phyloP scores from a whole-genome alignment of 1,140 invertebrate genomes.

The Drosophila littoralis region DNA sequence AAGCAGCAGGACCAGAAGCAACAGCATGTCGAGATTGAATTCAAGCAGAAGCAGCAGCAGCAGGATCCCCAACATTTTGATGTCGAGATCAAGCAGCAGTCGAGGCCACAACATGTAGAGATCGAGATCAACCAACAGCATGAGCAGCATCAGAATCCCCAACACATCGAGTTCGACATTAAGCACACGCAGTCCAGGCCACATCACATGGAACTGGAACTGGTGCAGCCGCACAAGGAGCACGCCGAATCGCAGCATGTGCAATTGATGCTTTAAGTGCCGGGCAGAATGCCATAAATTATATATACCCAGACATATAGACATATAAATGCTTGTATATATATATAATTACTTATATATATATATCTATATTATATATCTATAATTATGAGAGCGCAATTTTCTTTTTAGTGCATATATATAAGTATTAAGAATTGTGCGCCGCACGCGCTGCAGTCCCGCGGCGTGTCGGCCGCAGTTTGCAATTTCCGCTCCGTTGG shows the following conservation, averaged over 20 bases:
- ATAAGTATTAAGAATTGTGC: background rate
- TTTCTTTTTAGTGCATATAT: conserved; percentile 53
- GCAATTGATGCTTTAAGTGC: conserved; percentile 3
- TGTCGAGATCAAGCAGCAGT: conserved; percentile 12
- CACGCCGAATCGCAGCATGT: conserved; percentile 8
- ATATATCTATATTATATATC: conserved; percentile 34
- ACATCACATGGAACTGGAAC: conserved; percentile 24
- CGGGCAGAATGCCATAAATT: background rate
- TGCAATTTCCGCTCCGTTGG: conserved; percentile 64
- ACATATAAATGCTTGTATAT: background rate
- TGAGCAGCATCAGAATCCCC: conserved; percentile 9
- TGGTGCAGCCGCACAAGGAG: conserved; percentile 8
- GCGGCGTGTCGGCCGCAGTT: conserved; percentile 51
- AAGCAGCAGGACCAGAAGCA: conserved; percentile 16
- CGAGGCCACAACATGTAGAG: conserved; percentile 25
- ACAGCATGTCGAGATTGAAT: conserved; percentile 20
- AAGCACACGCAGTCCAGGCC: conserved; percentile 9
- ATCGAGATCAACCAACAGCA: conserved; percentile 13
- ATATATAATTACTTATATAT: background rate
- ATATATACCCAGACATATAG: background rate
- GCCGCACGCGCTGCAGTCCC: conserved; percentile 6
- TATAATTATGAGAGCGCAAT: conserved; percentile 36
- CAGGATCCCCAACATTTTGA: conserved; percentile 23
- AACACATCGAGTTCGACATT: conserved; percentile 19
- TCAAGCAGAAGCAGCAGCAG: conserved; percentile 15